Conservation (phyloP, 2,113 vertebrate species). For the Chamaea fasciata region DNA sequence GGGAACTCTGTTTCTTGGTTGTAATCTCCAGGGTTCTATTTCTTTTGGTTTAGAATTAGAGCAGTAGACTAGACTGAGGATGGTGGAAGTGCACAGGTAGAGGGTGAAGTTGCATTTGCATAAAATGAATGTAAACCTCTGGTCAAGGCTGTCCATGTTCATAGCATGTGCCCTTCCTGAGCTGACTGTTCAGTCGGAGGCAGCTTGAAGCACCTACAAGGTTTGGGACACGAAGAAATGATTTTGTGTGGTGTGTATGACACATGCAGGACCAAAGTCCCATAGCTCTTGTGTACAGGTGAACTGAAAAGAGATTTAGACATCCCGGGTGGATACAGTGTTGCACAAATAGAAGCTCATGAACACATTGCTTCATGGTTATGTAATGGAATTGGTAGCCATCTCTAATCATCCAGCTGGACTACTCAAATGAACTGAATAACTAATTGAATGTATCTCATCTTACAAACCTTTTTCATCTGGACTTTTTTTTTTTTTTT, state of each 20-base stretch:
- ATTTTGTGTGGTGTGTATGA: neutral
- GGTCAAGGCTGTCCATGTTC: neutral
- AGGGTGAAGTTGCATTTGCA: neutral
- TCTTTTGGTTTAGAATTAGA: neutral
- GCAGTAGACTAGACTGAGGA: neutral
- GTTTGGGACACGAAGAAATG: neutral
- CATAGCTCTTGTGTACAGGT: neutral
- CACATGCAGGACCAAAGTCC: neutral
- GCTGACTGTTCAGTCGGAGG: accelerated
- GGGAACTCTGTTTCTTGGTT: neutral
- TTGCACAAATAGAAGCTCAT: conserved; percentile 37
- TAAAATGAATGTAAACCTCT: neutral
- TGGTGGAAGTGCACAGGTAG: neutral
- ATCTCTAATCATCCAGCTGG: conserved; percentile 25
- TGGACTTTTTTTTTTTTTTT: neutral
- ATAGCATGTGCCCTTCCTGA: accelerated
- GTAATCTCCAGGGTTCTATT: neutral
- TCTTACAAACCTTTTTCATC: conserved; percentile 12
- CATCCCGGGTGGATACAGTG: neutral
- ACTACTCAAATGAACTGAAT: conserved; percentile 39
- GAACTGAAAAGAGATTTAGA: neutral
- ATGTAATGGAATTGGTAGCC: conserved; percentile 19
- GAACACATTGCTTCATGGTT: conserved; percentile 39
- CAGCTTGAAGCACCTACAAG: neutral
- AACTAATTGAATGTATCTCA: conserved; percentile 26